Percentiles rank a stretch among this genome's conserved stretches.
These are phyloP conservation scores for Drosophila nasuta DNA, from an alignment of 1,140 invertebrate species.

Conservation along the genomic window DNA sequence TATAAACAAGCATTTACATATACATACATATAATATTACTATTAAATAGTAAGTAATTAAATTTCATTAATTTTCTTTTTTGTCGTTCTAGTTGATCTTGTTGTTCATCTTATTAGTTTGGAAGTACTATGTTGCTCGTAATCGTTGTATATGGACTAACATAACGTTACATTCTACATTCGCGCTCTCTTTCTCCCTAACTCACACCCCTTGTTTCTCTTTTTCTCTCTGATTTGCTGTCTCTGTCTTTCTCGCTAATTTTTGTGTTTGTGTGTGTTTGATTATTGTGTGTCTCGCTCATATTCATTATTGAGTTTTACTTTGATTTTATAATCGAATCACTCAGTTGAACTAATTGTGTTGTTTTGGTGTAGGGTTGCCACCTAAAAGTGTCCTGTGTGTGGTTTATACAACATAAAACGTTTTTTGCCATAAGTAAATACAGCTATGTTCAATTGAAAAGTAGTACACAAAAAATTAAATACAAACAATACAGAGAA, in stretches of 20 bases:
- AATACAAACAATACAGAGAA: constrained; percentile 34
- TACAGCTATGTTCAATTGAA: constrained; percentile 21
- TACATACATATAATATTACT: constrained; percentile 23
- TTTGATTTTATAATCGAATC: constrained; percentile 6
- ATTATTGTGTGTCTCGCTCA: constrained; percentile 13
- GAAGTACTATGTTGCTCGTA: constrained; percentile 76
- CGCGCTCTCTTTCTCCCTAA: not conserved
- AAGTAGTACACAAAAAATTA: constrained; percentile 14
- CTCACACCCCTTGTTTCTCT: constrained; percentile 12
- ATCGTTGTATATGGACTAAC: constrained; percentile 71
- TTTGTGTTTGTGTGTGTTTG: not conserved
- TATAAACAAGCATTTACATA: constrained; percentile 25
- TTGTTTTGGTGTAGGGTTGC: constrained; percentile 68
- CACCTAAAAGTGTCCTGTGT: constrained; percentile 50
- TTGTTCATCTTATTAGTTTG: constrained; percentile 48
- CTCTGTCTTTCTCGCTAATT: constrained; percentile 4
- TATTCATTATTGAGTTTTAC: constrained; percentile 19
- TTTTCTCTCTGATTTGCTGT: not conserved
- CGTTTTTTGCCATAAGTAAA: not conserved
- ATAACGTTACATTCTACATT: constrained; percentile 40
- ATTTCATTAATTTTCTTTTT: constrained; percentile 20
- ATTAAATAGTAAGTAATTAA: constrained; percentile 44
- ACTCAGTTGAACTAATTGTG: constrained; percentile 38
- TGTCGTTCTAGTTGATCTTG: constrained; percentile 23
- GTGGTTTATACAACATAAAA: constrained; percentile 30